Evolutionary conservation across 2,113 vertebrate species (phyloP).

Genomic region (Rhynchopsitta pachyrhyncha): DNA sequence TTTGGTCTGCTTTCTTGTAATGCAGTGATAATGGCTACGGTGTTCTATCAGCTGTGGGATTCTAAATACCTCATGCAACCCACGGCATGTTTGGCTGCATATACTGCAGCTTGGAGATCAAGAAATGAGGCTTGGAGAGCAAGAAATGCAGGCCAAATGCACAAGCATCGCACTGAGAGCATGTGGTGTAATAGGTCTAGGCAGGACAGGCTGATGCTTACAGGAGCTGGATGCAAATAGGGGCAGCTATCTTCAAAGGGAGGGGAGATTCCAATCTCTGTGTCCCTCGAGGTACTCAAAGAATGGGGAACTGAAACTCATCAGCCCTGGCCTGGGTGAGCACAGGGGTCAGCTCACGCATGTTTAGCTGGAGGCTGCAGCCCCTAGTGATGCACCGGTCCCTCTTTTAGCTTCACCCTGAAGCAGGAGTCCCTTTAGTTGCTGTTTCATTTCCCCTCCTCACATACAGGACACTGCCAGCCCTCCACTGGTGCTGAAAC

Average conservation of each 20-base stretch:
- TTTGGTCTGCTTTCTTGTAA: background rate
- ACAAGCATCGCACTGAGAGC: background rate
- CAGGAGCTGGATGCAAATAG: background rate
- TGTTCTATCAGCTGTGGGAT: background rate
- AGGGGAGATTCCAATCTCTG: background rate
- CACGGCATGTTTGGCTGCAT: background rate
- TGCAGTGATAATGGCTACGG: accelerated
- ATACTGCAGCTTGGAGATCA: background rate
- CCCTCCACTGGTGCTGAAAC: background rate
- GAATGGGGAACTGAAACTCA: background rate
- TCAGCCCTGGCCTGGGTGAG: background rate
- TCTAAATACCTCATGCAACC: background rate
- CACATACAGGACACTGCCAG: background rate
- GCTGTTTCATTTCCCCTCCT: background rate
- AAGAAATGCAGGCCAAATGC: accelerated
- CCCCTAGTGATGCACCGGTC: background rate
- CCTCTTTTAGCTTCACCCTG: background rate
- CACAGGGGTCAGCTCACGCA: background rate
- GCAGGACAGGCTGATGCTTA: background rate
- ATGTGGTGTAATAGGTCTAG: background rate
- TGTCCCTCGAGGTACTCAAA: background rate
- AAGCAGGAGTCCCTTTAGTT: background rate
- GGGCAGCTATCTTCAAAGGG: background rate
- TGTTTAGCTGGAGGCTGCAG: background rate
- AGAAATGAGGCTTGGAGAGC: background rate